These are phyloP conservation scores for Steromphala cineraria DNA, from an alignment of 2,888 invertebrate species.

Conservation along the genomic window DNA sequence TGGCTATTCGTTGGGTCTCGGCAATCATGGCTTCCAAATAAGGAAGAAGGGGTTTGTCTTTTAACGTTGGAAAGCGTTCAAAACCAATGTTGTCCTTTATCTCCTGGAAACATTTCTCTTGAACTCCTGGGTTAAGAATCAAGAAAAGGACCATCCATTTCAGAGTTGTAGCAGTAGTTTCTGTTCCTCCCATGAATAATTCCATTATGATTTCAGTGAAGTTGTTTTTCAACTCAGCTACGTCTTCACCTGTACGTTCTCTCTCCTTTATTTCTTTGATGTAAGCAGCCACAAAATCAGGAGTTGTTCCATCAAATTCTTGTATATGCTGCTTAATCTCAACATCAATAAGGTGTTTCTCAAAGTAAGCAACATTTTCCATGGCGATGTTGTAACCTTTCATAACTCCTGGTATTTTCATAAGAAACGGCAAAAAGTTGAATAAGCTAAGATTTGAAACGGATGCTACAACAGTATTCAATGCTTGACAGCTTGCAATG, in stretches of 20 bases:
- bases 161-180: slow-evolving; percentile 74
- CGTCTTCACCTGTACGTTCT: background rate
- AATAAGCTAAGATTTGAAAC: background rate
- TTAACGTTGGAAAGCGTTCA: slow-evolving; percentile 26
- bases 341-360: background rate
- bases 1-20: slow-evolving; percentile 40
- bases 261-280: slow-evolving; percentile 20
- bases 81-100: slow-evolving; percentile 50
- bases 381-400: background rate
- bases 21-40: slow-evolving; percentile 21
- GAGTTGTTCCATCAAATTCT: slow-evolving; percentile 4
- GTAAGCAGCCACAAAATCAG: slow-evolving; percentile 15
- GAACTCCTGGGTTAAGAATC: slow-evolving; percentile 83
- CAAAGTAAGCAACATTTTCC: background rate
- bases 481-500: background rate
- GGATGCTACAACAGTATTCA: background rate
- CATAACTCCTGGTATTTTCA: slow-evolving; percentile 20
- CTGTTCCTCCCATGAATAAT: slow-evolving; percentile 69
- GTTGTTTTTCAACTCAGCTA: slow-evolving; percentile 4
- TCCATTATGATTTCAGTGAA: slow-evolving; percentile 16
- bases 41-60: slow-evolving; percentile 9
- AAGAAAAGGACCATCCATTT: slow-evolving; percentile 88
- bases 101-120: slow-evolving; percentile 16
- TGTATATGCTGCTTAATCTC: background rate
- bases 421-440: slow-evolving; percentile 16